Evolutionary conservation across 2,888 invertebrate genomes (phyloP).

Genomic region (Chirona hameri): DNA sequence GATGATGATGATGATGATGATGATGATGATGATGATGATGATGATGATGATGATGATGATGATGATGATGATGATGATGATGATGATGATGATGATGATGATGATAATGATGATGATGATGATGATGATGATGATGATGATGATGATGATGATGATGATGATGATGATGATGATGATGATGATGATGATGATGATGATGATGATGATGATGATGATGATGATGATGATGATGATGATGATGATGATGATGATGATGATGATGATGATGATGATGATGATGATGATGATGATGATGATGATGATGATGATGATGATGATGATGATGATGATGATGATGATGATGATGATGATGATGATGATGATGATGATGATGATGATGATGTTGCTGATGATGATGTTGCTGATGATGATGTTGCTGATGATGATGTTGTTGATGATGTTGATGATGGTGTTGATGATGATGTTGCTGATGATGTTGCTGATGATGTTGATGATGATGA

Average conservation of each 20-base stretch:
- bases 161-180: constrained; percentile 22
- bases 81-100: constrained; percentile 22
- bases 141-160: constrained; percentile 22
- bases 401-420: no score
- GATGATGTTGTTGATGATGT: no score
- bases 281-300: constrained; percentile 22
- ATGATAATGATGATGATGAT: constrained; percentile 22
- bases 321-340: constrained; percentile 22
- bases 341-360: constrained; percentile 22
- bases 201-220: constrained; percentile 11
- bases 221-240: constrained; percentile 22
- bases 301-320: constrained; percentile 22
- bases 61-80: constrained; percentile 11
- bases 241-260: constrained; percentile 22
- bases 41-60: constrained; percentile 7
- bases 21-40: constrained; percentile 22
- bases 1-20: constrained; percentile 22
- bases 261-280: constrained; percentile 11
- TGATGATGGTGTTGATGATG: no score
- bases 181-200: constrained; percentile 22
- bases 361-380: no score
- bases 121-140: constrained; percentile 22
- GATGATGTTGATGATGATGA: no score
- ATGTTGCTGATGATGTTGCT: no score
- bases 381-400: no score